Conservation (phyloP, 2,113 vertebrate genomes). For the Brachyhypopomus occidentalis region DNA sequence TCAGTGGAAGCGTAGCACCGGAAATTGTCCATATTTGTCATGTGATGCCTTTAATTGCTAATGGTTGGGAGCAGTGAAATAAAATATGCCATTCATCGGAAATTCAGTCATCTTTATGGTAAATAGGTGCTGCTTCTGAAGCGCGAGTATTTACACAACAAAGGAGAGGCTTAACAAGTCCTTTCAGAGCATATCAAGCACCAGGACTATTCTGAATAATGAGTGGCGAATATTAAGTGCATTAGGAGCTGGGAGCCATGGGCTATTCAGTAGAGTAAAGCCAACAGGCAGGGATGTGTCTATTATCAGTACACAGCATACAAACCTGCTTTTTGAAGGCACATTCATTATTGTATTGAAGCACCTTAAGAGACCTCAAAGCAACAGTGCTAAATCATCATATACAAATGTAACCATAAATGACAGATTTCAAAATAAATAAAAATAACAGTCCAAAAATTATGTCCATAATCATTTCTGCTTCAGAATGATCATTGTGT, state of each 20-base stretch:
- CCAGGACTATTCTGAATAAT: constrained; percentile 38
- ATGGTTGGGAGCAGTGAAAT: constrained; percentile 36
- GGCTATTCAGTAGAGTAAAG: constrained; percentile 53
- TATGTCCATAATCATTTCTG: no score
- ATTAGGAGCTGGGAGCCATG: constrained; percentile 17
- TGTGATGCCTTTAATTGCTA: neutral
- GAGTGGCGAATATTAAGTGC: constrained; percentile 57
- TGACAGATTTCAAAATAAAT: no score
- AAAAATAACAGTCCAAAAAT: no score
- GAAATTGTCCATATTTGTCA: constrained; percentile 21
- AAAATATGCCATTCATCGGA: constrained; percentile 52
- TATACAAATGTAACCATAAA: neutral
- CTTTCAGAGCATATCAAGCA: constrained; percentile 35
- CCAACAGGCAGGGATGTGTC: constrained; percentile 27
- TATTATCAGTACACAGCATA: neutral
- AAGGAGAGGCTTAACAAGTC: constrained; percentile 47
- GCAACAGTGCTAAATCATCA: neutral
- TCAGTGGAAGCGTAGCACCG: constrained; percentile 8
- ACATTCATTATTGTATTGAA: neutral
- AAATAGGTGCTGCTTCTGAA: constrained; percentile 43
- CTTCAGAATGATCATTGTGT: no score
- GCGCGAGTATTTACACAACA: constrained; percentile 68
- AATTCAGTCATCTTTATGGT: constrained; percentile 56
- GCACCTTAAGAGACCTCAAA: neutral
- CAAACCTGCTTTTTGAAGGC: constrained; percentile 5